Conservation (phyloP, 2,888 invertebrate genomes). For the Oscheius sp. region DNA sequence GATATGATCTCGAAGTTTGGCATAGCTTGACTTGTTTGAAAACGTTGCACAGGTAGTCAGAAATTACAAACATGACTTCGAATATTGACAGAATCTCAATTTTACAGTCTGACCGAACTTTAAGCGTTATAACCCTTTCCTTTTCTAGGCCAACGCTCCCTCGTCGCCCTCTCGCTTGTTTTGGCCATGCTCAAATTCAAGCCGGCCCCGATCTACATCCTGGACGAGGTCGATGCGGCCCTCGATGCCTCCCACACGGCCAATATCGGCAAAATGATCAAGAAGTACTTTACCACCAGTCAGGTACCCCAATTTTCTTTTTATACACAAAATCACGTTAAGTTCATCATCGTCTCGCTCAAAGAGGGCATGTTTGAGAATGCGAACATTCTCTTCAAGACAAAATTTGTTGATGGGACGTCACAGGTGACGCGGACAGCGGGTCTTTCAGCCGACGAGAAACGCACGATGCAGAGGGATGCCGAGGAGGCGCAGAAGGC, state of each 20-base stretch:
- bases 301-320: slow-evolving; percentile 78
- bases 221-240: slow-evolving; percentile 97
- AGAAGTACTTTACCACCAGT: slow-evolving; percentile 87
- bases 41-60: too few relatives aligned
- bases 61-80: too few relatives aligned
- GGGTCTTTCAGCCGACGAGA: not conserved
- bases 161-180: slow-evolving; percentile 94
- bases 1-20: too few relatives aligned
- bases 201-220: slow-evolving; percentile 96
- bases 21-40: too few relatives aligned
- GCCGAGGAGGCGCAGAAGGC: too few relatives aligned
- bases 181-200: slow-evolving; percentile 95
- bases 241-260: slow-evolving; percentile 97
- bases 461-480: too few relatives aligned
- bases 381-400: slow-evolving; percentile 95
- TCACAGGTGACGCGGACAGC: slow-evolving; percentile 81
- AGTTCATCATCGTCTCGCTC: slow-evolving; percentile 96
- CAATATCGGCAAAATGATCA: slow-evolving; percentile 95
- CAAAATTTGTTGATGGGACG: slow-evolving; percentile 93
- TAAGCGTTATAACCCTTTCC: not conserved
- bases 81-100: too few relatives aligned
- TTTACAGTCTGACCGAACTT: too few relatives aligned
- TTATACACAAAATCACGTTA: slow-evolving; percentile 25
- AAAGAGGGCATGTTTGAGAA: slow-evolving; percentile 99
- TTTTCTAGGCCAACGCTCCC: slow-evolving; percentile 77